phyloP scores from a whole-genome alignment of 2,888 invertebrate species.

The Troides aeacus region DNA sequence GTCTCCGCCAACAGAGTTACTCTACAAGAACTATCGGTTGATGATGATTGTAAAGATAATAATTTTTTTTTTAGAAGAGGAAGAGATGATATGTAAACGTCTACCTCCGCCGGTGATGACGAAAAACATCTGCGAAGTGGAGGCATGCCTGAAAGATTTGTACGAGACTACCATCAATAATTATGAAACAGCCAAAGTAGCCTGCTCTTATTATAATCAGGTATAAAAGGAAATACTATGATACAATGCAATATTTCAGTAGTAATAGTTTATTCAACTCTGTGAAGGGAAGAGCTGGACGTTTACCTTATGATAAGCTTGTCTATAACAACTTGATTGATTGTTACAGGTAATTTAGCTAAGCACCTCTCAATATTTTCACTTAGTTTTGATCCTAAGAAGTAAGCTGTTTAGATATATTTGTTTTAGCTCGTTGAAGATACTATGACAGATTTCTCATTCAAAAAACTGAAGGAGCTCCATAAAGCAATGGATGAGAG shows the following conservation, averaged over 20 bases:
- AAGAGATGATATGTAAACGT: constrained; percentile 35
- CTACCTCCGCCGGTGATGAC: constrained; percentile 43
- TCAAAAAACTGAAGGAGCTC: constrained; percentile 42
- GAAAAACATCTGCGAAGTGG: constrained; percentile 57
- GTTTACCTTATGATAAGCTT: no score
- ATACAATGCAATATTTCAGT: no score
- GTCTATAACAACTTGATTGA: no score
- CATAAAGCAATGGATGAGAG: constrained; percentile 48
- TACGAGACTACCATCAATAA: constrained; percentile 46
- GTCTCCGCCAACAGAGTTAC: no score
- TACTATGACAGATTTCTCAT: constrained; percentile 48
- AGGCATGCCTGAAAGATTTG: constrained; percentile 50
- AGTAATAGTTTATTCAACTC: no score
- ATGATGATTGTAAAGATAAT: no score
- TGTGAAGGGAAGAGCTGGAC: no score
- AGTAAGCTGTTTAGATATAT: no score
- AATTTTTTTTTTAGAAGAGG: constrained; percentile 23
- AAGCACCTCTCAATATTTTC: no score
- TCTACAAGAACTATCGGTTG: no score
- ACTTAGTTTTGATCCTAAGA: no score
- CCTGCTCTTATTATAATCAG: constrained; percentile 55
- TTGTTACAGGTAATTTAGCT: no score
- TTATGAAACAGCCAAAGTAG: constrained; percentile 52
- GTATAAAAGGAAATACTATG: constrained; percentile 37
- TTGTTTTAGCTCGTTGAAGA: constrained; percentile 51